Percentiles rank a stretch among this genome's conserved stretches.
Evolutionary conservation across 2,797 vertebrate genomes (phyloP).

Genomic region (Melopsittacus undulatus): DNA sequence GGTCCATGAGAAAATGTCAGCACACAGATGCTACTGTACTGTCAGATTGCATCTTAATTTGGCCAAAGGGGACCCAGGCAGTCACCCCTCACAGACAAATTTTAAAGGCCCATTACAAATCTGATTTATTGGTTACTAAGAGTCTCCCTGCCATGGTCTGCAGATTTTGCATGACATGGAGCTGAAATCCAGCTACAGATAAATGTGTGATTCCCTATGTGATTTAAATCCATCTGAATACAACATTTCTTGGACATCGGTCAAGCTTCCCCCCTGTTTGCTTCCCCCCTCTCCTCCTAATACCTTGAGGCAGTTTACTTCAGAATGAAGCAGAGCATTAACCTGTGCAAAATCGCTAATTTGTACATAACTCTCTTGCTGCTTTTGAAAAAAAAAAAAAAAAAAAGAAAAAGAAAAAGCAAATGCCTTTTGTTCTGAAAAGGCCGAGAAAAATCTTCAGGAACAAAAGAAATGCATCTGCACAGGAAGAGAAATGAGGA

Average conservation of each 20-base stretch:
- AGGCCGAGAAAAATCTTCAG: conserved; percentile 23
- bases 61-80: conserved; percentile 70
- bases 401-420: neutral
- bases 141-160: conserved; percentile 48
- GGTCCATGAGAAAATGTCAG: conserved; percentile 79
- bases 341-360: conserved; percentile 71
- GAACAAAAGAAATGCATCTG: conserved; percentile 77
- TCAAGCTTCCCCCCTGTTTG: neutral
- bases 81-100: conserved; percentile 69
- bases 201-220: conserved; percentile 44
- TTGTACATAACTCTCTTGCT: conserved; percentile 41
- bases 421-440: conserved; percentile 70
- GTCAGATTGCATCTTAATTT: conserved; percentile 76
- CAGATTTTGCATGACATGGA: conserved; percentile 54
- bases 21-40: conserved; percentile 71
- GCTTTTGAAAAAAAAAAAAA: neutral
- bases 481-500: conserved; percentile 40
- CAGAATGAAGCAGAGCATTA: conserved; percentile 67
- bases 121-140: conserved; percentile 61
- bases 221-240: conserved; percentile 64
- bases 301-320: conserved; percentile 73
- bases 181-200: conserved; percentile 62
- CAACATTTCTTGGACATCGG: conserved; percentile 47
- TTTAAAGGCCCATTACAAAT: conserved; percentile 74
- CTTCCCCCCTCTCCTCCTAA: conserved; percentile 5